phyloP scores from a whole-genome alignment of 2,113 vertebrate genomes.

The Piprites chloris region DNA sequence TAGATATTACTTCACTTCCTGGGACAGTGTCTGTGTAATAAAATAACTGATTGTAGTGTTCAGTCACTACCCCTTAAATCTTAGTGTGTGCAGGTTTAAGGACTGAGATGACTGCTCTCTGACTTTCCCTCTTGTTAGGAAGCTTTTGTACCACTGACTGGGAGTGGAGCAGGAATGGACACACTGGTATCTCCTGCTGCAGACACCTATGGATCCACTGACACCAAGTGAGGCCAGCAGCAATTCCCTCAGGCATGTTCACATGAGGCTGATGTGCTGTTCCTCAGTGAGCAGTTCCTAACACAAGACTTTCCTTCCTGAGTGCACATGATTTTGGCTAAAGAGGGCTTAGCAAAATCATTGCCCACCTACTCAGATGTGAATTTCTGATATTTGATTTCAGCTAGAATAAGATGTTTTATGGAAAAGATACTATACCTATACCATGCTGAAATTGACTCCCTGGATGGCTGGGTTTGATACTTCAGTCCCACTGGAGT shows the following conservation, averaged over 20 bases:
- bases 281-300: accelerated
- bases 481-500: neutral
- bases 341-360: neutral
- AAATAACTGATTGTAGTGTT: neutral
- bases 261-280: neutral
- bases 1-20: neutral
- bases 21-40: neutral
- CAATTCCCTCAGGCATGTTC: neutral
- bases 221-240: accelerated
- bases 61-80: neutral
- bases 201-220: neutral
- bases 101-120: neutral
- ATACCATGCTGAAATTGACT: neutral
- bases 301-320: neutral
- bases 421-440: neutral
- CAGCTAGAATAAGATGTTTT: neutral
- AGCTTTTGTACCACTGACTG: neutral
- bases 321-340: neutral
- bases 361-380: neutral
- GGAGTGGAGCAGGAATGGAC: neutral
- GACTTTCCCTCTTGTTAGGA: neutral
- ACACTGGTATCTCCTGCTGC: neutral
- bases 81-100: accelerated
- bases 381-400: neutral
- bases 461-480: neutral